A percentile compares a stretch with the other conserved stretches of the same genome.
Evolutionary conservation across 1,140 invertebrate species (phyloP).

Genomic region (Meteorus sp.): DNA sequence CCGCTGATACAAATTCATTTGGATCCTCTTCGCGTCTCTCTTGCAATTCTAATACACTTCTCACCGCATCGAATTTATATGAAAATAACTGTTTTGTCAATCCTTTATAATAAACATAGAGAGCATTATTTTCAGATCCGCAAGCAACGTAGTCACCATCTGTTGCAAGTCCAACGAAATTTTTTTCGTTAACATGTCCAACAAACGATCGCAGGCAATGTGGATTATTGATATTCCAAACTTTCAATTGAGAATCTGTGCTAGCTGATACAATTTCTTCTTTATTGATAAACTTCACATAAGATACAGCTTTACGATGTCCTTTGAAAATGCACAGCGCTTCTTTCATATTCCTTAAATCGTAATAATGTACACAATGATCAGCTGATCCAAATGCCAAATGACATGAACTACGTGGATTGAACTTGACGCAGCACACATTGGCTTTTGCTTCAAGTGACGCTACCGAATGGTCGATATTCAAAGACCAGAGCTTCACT

Average conservation of each 20-base stretch:
- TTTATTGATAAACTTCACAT: conserved; percentile 91
- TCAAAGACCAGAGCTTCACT: conserved; percentile 92
- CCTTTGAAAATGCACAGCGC: conserved; percentile 86
- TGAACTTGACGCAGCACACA: conserved; percentile 97
- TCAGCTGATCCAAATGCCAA: conserved; percentile 94
- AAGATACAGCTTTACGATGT: conserved; percentile 94
- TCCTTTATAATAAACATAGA: conserved; percentile 94
- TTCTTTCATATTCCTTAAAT: conserved; percentile 83
- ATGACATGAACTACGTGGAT: conserved; percentile 83
- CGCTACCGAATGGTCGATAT: conserved; percentile 83
- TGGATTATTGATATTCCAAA: conserved; percentile 86
- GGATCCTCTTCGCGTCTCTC: conserved; percentile 81
- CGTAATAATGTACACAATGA: conserved; percentile 97
- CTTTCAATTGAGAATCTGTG: conserved; percentile 91
- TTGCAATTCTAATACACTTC: conserved; percentile 77
- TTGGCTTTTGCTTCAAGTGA: conserved; percentile 90
- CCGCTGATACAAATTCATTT: conserved; percentile 94
- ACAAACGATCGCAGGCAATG: conserved; percentile 85
- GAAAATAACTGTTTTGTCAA: conserved; percentile 84
- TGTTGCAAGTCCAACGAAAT: conserved; percentile 95
- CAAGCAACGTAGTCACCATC: conserved; percentile 94
- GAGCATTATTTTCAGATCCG: conserved; percentile 93
- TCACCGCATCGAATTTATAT: conserved; percentile 85
- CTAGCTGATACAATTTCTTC: conserved; percentile 92
- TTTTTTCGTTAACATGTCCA: conserved; percentile 96